These are phyloP conservation scores for Spondyliosoma cantharus DNA, from an alignment of 2,797 vertebrate genomes.

Conservation along the genomic window DNA sequence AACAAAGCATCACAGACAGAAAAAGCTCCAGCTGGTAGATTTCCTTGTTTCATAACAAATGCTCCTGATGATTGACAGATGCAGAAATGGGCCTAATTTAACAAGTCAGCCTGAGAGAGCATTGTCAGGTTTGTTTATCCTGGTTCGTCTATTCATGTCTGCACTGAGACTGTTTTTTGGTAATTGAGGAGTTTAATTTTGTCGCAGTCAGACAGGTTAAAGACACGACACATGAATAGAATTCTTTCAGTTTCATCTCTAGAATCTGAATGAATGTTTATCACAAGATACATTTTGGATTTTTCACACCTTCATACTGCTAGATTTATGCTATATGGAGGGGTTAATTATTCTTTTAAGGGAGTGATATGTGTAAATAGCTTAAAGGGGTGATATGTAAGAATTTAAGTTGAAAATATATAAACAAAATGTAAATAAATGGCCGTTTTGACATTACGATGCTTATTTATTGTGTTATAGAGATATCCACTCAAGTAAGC, in stretches of 20 bases:
- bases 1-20: conserved; percentile 16
- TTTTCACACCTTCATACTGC: not conserved
- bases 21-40: conserved; percentile 31
- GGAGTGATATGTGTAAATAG: not conserved
- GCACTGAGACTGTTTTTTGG: not conserved
- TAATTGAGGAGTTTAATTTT: not conserved
- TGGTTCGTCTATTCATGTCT: not conserved
- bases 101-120: conserved; percentile 5
- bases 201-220: not conserved
- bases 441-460: too few relatives aligned
- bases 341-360: not conserved
- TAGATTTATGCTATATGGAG: not conserved
- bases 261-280: not conserved
- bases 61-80: conserved; percentile 31
- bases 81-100: conserved; percentile 20
- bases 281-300: not conserved
- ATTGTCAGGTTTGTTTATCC: not conserved
- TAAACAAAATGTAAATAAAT: too few relatives aligned
- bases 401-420: too few relatives aligned
- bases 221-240: not conserved
- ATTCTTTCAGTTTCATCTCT: not conserved
- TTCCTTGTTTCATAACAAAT: conserved; percentile 22
- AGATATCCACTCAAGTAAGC: too few relatives aligned
- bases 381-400: too few relatives aligned
- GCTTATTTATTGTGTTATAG: too few relatives aligned